These are phyloP conservation scores for Dicentrarchus labrax DNA, from an alignment of 2,113 vertebrate genomes.

Conservation along the genomic window DNA sequence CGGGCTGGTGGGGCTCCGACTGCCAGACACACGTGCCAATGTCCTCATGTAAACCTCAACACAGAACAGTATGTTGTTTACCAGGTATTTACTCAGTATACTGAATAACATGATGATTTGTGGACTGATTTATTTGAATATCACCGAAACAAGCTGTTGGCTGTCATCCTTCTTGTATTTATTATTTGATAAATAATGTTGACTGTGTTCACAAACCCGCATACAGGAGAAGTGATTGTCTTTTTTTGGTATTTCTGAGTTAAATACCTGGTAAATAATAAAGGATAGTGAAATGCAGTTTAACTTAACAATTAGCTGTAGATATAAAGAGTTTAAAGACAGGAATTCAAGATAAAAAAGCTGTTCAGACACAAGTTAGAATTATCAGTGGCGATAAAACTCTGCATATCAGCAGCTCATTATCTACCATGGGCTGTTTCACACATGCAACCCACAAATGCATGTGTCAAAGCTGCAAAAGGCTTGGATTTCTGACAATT, in stretches of 20 bases:
- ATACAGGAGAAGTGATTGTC: neutral
- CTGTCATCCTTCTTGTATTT: conserved; percentile 7
- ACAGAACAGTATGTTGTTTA: conserved; percentile 35
- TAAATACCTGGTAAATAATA: conserved; percentile 57
- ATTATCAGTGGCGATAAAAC: conserved; percentile 10
- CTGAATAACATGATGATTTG: conserved; percentile 7
- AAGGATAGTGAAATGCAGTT: conserved; percentile 33
- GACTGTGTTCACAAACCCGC: conserved; percentile 8
- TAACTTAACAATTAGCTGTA: conserved; percentile 38
- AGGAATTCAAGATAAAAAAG: neutral
- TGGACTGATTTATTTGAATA: conserved; percentile 13
- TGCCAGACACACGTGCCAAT: conserved; percentile 94
- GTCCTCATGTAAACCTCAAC: conserved; percentile 90
- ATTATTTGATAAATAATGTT: conserved; percentile 20
- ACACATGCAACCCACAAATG: conserved; percentile 44
- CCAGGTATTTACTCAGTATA: conserved; percentile 66
- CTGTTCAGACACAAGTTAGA: neutral
- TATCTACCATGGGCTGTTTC: conserved; percentile 26
- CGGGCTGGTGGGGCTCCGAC: conserved; percentile 92
- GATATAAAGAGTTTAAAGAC: conserved; percentile 50
- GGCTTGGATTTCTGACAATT: conserved; percentile 47
- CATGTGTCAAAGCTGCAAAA: conserved; percentile 65
- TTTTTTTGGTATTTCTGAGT: conserved; percentile 43
- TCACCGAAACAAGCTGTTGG: neutral
- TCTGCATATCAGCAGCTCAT: conserved; percentile 65